Conservation (phyloP, 1,140 invertebrate species). For the Drosophila busckii region DNA sequence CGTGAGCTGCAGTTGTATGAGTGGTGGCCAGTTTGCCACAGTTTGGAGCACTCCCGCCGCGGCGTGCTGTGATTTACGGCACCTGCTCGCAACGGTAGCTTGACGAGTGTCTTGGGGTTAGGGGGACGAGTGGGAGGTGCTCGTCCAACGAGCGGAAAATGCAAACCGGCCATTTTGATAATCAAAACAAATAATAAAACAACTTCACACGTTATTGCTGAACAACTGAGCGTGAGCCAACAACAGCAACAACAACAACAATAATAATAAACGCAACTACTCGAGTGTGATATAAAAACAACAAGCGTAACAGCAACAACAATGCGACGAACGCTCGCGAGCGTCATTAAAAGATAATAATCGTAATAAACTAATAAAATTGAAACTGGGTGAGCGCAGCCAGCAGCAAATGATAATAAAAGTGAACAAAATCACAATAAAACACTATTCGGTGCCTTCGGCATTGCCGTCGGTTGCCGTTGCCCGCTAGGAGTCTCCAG, state of each 20-base stretch:
- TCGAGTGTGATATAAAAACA: constrained; percentile 20
- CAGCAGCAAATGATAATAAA: constrained; percentile 43
- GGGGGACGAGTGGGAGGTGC: constrained; percentile 25
- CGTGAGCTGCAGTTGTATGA: constrained; percentile 19
- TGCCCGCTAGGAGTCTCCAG: neutral
- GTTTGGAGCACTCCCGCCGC: constrained; percentile 36
- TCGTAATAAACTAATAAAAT: constrained; percentile 78
- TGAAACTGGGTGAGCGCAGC: constrained; percentile 57
- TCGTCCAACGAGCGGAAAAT: constrained; percentile 68
- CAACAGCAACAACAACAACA: constrained; percentile 21
- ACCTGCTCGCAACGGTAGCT: constrained; percentile 4
- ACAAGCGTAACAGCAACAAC: constrained; percentile 15
- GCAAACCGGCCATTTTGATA: constrained; percentile 72
- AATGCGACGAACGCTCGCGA: constrained; percentile 34
- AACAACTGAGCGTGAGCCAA: constrained; percentile 19
- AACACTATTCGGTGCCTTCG: constrained; percentile 51
- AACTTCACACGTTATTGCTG: constrained; percentile 67
- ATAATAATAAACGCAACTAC: constrained; percentile 20
- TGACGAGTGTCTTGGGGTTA: neutral
- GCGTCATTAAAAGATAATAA: constrained; percentile 77
- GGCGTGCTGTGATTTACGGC: constrained; percentile 56
- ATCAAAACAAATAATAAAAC: constrained; percentile 79
- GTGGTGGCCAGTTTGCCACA: constrained; percentile 21
- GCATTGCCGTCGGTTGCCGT: neutral
- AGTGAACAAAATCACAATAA: constrained; percentile 59